Evolutionary conservation across 1,140 invertebrate genomes (phyloP).

Genomic region (Drosophila repleta): DNA sequence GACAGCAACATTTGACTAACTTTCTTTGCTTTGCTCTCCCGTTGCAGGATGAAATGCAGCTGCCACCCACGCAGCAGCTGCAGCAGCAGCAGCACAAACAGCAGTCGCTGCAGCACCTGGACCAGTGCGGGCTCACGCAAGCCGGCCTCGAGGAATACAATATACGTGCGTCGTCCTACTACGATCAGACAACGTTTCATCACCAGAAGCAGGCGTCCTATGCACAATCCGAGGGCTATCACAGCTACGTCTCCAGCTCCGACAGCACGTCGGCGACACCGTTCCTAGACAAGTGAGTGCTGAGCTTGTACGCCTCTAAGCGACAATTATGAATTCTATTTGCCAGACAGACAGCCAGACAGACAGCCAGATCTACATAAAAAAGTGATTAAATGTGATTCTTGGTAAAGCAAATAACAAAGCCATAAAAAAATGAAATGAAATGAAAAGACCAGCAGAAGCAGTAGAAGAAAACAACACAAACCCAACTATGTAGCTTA

Average conservation of each 20-base stretch:
- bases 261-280: constrained; percentile 91
- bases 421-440: constrained; percentile 43
- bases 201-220: constrained; percentile 91
- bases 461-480: no score
- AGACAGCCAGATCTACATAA: constrained; percentile 29
- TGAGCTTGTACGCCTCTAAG: constrained; percentile 61
- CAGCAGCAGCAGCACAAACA: constrained; percentile 41
- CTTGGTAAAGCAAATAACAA: constrained; percentile 69
- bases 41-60: constrained; percentile 65
- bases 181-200: constrained; percentile 85
- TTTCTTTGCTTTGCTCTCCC: constrained; percentile 1
- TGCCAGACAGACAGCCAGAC: constrained; percentile 8
- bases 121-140: constrained; percentile 85
- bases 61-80: constrained; percentile 21
- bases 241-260: constrained; percentile 92
- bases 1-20: constrained; percentile 12
- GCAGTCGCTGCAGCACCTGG: constrained; percentile 50
- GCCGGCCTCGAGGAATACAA: constrained; percentile 89
- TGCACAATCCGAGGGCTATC: constrained; percentile 92
- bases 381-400: constrained; percentile 73
- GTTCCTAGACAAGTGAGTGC: constrained; percentile 89
- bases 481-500: constrained; percentile 61
- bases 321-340: constrained; percentile 78
- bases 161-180: constrained; percentile 84
- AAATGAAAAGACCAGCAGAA: constrained; percentile 7